These are phyloP conservation scores for Mactromeris polynyma DNA, from an alignment of 2,888 invertebrate genomes.

Conservation along the genomic window DNA sequence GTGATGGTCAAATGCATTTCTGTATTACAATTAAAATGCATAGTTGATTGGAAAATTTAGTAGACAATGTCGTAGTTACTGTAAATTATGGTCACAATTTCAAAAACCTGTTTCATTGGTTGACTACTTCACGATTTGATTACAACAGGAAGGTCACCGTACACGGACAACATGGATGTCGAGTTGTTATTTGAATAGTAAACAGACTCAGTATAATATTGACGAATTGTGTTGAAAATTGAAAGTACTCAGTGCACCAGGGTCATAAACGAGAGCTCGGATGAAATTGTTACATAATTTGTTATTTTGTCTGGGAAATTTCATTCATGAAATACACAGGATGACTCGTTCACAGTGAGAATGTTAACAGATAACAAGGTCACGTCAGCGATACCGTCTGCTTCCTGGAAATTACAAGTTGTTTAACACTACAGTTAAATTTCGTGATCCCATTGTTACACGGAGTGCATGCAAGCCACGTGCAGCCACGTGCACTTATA, in stretches of 20 bases:
- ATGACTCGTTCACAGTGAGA: neutral
- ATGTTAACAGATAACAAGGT: neutral
- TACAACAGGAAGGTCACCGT: no score
- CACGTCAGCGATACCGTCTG: neutral
- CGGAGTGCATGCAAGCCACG: neutral
- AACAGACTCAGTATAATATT: no score
- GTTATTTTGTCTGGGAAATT: neutral
- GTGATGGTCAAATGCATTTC: no score
- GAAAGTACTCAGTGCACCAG: neutral
- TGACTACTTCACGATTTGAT: no score
- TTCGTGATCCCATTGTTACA: neutral
- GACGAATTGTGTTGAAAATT: no score
- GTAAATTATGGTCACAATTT: no score
- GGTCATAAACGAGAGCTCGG: neutral
- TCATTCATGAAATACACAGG: constrained; percentile 1
- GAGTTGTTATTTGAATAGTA: no score
- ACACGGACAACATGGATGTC: no score
- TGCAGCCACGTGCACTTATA: constrained; percentile 13
- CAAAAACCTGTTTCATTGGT: no score
- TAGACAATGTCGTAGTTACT: no score
- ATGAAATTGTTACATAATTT: neutral
- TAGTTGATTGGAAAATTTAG: no score
- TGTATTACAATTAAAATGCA: no score
- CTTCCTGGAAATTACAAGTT: neutral
- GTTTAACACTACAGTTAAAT: neutral